Percentiles rank a stretch among this genome's conserved stretches.
Evolutionary conservation across 92 coral and sea anemone species (phyloP).

Genomic region (Heteractis magnifica): DNA sequence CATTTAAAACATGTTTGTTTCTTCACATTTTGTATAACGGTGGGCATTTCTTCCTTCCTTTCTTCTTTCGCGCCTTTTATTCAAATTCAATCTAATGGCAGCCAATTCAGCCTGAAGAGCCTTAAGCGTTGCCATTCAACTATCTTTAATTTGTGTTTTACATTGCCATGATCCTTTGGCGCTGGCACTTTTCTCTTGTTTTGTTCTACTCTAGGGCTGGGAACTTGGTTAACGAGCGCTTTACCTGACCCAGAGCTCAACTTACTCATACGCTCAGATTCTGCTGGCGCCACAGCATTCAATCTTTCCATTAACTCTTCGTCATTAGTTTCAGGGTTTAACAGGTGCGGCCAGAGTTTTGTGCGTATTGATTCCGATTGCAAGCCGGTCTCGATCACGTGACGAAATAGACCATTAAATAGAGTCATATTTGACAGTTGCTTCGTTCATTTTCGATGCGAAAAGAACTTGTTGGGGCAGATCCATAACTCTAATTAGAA

Average conservation of each 20-base stretch:
- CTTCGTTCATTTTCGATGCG: slow-evolving; percentile 18
- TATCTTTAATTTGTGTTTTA: no score
- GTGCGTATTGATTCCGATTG: slow-evolving; percentile 15
- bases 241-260: slow-evolving; percentile 15
- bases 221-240: no score
- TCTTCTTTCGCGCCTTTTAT: no score
- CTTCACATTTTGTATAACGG: no score
- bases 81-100: no score
- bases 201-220: no score
- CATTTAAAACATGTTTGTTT: no score
- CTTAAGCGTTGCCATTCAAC: no score
- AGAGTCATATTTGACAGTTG: slow-evolving; percentile 36
- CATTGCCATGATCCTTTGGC: no score
- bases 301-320: slow-evolving; percentile 44
- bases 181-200: no score
- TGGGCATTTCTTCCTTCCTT: no score
- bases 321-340: slow-evolving; percentile 42
- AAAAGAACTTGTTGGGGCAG: slow-evolving; percentile 30
- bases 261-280: slow-evolving; percentile 30
- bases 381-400: slow-evolving; percentile 27
- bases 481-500: slow-evolving; percentile 42
- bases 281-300: slow-evolving; percentile 31
- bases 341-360: not conserved
- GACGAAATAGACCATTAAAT: slow-evolving; percentile 29
- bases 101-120: no score